Conservation (phyloP, 2,888 invertebrate genomes). For the Pemphredon lugubris region DNA sequence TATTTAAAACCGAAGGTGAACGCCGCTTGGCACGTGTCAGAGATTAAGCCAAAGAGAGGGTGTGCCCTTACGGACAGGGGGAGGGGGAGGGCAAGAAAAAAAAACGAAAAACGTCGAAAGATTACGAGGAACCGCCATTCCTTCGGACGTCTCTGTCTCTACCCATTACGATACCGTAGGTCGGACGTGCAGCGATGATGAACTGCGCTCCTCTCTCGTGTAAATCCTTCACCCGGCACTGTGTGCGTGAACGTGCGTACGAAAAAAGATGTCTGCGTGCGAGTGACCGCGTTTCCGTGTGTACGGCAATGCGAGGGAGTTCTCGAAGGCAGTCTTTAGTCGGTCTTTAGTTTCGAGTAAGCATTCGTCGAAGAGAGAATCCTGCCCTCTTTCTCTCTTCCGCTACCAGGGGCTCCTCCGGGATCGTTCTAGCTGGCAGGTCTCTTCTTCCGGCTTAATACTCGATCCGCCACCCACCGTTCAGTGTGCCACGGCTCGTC, state of each 20-base stretch:
- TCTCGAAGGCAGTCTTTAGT: conserved; percentile 60
- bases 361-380: conserved; percentile 59
- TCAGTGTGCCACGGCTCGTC: conserved; percentile 3
- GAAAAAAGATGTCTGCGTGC: conserved; percentile 13
- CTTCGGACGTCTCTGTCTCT: conserved; percentile 19
- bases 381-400: conserved; percentile 31
- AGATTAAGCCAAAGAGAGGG: conserved; percentile 41
- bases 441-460: conserved; percentile 59
- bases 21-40: conserved; percentile 43
- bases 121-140: conserved; percentile 40
- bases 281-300: conserved; percentile 33
- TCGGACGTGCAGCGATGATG: conserved; percentile 55
- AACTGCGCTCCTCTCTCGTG: conserved; percentile 51
- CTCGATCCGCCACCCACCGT: conserved; percentile 20
- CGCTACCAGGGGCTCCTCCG: background rate
- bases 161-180: conserved; percentile 55
- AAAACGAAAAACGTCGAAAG: conserved; percentile 42
- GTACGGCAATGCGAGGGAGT: conserved; percentile 61
- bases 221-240: conserved; percentile 51
- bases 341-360: conserved; percentile 62
- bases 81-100: too few relatives aligned
- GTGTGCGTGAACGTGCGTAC: conserved; percentile 15
- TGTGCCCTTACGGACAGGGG: conserved; percentile 45
- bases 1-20: conserved; percentile 31
- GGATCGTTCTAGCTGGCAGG: conserved; percentile 9